Conservation (phyloP, 1,140 invertebrate genomes). For the Kradibia gibbosae region DNA sequence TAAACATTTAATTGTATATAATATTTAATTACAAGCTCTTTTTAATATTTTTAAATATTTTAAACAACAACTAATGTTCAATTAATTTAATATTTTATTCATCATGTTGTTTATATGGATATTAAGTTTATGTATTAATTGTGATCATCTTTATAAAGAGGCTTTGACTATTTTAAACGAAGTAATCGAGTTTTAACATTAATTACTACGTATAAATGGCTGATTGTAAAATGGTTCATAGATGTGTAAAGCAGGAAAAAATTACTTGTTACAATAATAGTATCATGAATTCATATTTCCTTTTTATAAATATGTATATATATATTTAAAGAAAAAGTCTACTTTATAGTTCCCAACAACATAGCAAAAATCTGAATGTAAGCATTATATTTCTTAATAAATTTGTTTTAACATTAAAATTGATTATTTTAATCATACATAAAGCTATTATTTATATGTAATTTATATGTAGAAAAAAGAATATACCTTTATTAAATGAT, state of each 20-base stretch:
- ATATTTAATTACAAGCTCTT: too few species aligned
- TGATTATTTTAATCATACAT: background rate
- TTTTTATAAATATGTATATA: background rate
- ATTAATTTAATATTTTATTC: slow-evolving; percentile 13
- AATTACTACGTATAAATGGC: background rate
- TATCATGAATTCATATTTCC: background rate
- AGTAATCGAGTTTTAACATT: background rate
- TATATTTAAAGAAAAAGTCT: background rate
- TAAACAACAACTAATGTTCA: too few species aligned
- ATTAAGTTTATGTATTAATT: background rate
- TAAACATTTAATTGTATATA: too few species aligned
- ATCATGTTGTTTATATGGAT: slow-evolving; percentile 2
- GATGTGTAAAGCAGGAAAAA: background rate
- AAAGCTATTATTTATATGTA: background rate
- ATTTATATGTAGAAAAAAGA: background rate
- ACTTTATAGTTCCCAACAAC: background rate
- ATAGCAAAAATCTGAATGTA: background rate
- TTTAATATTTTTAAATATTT: too few species aligned
- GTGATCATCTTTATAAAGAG: background rate
- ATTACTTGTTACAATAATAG: background rate
- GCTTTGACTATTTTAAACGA: slow-evolving; percentile 36
- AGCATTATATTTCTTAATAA: background rate
- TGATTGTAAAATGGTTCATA: background rate
- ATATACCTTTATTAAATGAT: background rate
- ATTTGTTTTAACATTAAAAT: background rate